Evolutionary conservation across 2,113 vertebrate genomes (phyloP).

Genomic region (Nycticebus coucang): DNA sequence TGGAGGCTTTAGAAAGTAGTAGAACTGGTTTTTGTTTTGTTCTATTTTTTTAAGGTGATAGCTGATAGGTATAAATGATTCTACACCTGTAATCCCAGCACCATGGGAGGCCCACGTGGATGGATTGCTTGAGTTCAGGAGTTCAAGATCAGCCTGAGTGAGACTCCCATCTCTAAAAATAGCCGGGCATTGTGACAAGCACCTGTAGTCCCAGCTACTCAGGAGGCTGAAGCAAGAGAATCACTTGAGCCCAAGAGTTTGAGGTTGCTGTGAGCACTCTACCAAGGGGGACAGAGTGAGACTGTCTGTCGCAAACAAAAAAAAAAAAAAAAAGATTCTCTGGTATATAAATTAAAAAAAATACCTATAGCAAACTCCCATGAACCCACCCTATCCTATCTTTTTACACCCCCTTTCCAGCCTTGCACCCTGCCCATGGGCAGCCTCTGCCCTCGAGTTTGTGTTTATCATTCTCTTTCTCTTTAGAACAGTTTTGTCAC

Average conservation of each 20-base stretch:
- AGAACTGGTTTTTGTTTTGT: constrained; percentile 44
- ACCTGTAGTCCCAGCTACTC: no score
- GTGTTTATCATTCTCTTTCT: not conserved
- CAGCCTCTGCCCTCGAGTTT: not conserved
- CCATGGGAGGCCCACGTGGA: no score
- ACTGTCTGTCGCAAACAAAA: no score
- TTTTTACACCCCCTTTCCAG: not conserved
- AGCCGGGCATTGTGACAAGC: no score
- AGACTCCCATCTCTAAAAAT: no score
- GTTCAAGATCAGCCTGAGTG: no score
- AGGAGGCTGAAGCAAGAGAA: no score
- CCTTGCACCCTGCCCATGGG: not conserved
- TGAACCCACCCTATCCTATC: not conserved
- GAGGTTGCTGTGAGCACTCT: no score
- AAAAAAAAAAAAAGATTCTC: not conserved
- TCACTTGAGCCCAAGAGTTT: no score
- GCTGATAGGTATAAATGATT: not conserved
- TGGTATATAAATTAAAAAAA: not conserved
- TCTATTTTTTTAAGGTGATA: constrained; percentile 35
- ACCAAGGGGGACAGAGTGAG: no score
- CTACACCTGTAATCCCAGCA: no score
- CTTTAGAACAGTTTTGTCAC: constrained; percentile 19
- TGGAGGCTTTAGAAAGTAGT: constrained; percentile 46
- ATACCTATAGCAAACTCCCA: not conserved
- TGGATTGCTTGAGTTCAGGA: no score